phyloP scores from a whole-genome alignment of 92 coral and sea anemone species.

The Epizoanthus illoricatus region DNA sequence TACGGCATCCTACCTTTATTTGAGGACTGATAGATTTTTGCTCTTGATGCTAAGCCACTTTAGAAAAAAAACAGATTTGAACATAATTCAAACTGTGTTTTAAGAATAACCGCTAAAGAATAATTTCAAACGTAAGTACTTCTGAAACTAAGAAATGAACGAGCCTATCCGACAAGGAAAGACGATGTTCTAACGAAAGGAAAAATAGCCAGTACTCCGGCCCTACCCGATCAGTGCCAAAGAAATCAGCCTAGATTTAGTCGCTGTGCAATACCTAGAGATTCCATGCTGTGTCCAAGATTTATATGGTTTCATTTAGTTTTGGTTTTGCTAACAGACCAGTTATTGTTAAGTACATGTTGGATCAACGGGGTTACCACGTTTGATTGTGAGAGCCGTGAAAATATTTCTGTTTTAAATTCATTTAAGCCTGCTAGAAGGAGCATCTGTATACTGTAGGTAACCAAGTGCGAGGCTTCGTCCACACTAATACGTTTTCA shows the following conservation, averaged over 20 bases:
- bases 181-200: neutral
- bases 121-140: too few species aligned
- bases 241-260: neutral
- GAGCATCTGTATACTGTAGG: neutral
- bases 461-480: too few species aligned
- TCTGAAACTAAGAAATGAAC: neutral
- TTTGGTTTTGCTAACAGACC: neutral
- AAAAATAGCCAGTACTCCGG: neutral
- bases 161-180: neutral
- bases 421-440: neutral
- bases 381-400: conserved; percentile 4
- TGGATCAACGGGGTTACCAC: conserved; percentile 5
- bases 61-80: too few species aligned
- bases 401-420: conserved; percentile 11
- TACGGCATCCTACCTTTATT: too few species aligned
- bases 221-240: neutral
- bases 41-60: too few species aligned
- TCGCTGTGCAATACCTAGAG: neutral
- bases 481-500: neutral
- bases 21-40: too few species aligned
- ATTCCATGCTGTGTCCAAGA: neutral
- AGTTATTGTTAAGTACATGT: neutral
- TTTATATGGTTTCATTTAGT: neutral
- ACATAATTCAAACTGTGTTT: too few species aligned
- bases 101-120: too few species aligned